Evolutionary conservation across 2,113 vertebrate genomes (phyloP).

Genomic region (Leptobrachium ailaonicum): DNA sequence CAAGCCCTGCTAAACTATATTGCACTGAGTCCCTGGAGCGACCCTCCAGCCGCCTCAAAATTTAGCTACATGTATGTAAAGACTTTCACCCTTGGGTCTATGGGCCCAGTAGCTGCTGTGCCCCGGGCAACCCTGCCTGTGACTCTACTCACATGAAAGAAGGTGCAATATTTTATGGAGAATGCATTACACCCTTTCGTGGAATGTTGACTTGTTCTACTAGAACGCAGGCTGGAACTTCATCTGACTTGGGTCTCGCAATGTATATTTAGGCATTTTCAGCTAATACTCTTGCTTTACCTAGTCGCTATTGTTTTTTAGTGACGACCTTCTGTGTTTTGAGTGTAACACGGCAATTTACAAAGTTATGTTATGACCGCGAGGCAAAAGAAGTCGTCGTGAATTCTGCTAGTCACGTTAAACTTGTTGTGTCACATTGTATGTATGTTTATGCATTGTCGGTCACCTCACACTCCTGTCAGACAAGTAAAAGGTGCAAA

Average conservation of each 20-base stretch:
- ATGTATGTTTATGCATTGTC: not conserved
- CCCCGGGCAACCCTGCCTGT: too few relatives aligned
- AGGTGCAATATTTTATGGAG: too few relatives aligned
- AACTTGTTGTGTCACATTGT: conserved; percentile 1
- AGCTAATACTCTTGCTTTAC: not conserved
- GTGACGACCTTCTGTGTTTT: not conserved
- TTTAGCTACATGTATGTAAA: too few relatives aligned
- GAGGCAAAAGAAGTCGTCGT: not conserved
- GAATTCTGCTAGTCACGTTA: not conserved
- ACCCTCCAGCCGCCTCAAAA: too few relatives aligned
- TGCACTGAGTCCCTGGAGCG: too few relatives aligned
- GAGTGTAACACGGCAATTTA: not conserved
- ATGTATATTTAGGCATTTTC: not conserved
- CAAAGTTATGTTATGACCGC: not conserved
- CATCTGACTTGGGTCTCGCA: not conserved
- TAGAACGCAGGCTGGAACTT: not conserved
- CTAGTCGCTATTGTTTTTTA: not conserved
- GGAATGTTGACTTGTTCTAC: too few relatives aligned
- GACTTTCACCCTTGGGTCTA: too few relatives aligned
- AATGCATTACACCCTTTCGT: too few relatives aligned
- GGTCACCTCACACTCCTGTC: not conserved
- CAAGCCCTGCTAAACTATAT: too few relatives aligned
- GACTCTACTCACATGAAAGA: too few relatives aligned
- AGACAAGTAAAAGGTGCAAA: not conserved
- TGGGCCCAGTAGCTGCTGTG: too few relatives aligned